Evolutionary conservation across 2,113 vertebrate genomes (phyloP), one percentile per base, ranked within the genome.

Genomic region (Phoenicopterus ruber): DNA sequence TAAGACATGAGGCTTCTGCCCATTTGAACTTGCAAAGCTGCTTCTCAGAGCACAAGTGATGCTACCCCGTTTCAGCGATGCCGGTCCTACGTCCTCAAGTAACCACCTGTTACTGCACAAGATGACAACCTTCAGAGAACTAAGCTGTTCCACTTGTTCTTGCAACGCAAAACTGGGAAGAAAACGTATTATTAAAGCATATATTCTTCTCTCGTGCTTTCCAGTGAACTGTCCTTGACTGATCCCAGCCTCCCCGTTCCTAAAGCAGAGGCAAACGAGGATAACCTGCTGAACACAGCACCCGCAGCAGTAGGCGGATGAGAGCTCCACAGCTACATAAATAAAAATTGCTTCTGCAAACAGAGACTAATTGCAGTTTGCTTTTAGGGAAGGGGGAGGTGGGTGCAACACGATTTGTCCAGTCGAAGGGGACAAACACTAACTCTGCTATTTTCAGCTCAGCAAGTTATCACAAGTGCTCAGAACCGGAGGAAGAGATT

Each of bases 61-160:
- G 54, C 38, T 18, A 9, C 29, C 17, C 14, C 0, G 1, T n/a
- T 34, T 10, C 65, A 52, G 65, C 1, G 3, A 21, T 1, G 3
- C 7, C 0, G 3, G 36, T 19, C 26, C 63, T 3, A 6, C 1
- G 0, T 63, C 67, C 86, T 70, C 69, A 46, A 63, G 50, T 25
- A 54, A 58, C 9, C 32, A 40, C 7, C 0, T 57, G 21, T 7
- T 31, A n/a, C 18, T 13, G 44, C 46, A 22, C 46, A 72, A 59
- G 24, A 49, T 2, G 19, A 63, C 24, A 55, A 34, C 7, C 1
- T 5, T 31, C 59, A 34, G 61, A 71, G 86, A 71, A 38, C 31
- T 1, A 5, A 66, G 31, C 7, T 46, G 42, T 29, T 88, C 50
- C 47, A 16, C 20, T 62, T 15, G 2, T 22, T 61, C 40, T 46